A percentile compares a stretch with the other conserved stretches of the same genome.
phyloP scores from a whole-genome alignment of 1,140 invertebrate species.

The Nephotettix cincticeps region DNA sequence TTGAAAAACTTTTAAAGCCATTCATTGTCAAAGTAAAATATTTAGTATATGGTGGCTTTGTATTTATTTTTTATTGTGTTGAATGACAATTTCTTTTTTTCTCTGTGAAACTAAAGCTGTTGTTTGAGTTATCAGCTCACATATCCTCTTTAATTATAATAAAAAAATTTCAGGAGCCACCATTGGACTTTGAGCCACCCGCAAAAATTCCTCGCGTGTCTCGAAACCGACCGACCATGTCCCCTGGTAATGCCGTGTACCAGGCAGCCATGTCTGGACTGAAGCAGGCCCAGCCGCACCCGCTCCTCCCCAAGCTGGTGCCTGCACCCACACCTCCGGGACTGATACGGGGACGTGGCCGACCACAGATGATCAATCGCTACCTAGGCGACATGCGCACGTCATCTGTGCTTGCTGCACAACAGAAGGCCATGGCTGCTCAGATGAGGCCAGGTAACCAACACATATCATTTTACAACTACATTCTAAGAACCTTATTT shows the following conservation, averaged over 20 bases:
- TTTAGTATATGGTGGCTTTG: too few species aligned
- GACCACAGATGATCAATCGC: slow-evolving; percentile 43
- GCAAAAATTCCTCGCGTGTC: slow-evolving; percentile 82
- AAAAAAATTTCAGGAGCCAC: slow-evolving; percentile 67
- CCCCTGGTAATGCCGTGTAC: slow-evolving; percentile 40
- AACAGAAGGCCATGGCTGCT: slow-evolving; percentile 21
- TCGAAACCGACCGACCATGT: slow-evolving; percentile 51
- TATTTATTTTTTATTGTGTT: too few species aligned
- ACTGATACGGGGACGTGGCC: slow-evolving; percentile 47
- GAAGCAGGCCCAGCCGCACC: slow-evolving; percentile 52
- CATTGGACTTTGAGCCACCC: slow-evolving; percentile 87
- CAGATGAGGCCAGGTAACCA: slow-evolving; percentile 34
- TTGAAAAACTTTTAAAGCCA: too few species aligned
- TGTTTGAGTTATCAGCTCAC: neutral
- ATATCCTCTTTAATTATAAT: neutral
- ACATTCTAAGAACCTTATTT: too few species aligned
- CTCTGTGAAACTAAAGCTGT: too few species aligned
- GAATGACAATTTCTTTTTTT: too few species aligned
- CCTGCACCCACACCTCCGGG: slow-evolving; percentile 43
- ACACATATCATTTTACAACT: too few species aligned
- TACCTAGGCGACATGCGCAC: slow-evolving; percentile 23
- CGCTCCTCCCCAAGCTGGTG: slow-evolving; percentile 54
- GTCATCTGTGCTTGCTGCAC: slow-evolving; percentile 12
- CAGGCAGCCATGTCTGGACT: slow-evolving; percentile 45
- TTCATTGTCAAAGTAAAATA: too few species aligned